phyloP scores from a whole-genome alignment of 2,797 vertebrate species.

The Mycteria americana region DNA sequence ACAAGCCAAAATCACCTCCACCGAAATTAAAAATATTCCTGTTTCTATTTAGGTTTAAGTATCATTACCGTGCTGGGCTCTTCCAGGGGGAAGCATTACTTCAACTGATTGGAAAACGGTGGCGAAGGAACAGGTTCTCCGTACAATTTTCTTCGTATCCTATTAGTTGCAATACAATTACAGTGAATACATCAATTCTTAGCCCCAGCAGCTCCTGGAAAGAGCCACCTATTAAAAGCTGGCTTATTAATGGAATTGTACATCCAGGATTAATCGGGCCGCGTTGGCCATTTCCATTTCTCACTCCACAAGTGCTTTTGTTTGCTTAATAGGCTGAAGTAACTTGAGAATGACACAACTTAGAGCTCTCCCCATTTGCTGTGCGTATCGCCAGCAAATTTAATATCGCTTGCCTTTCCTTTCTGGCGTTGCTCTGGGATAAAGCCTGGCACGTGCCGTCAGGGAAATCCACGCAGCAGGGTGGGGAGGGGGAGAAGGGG shows the following conservation, averaged over 20 bases:
- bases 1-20: background rate
- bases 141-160: constrained; percentile 77
- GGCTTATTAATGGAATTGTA: constrained; percentile 81
- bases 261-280: constrained; percentile 79
- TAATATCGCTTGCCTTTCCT: constrained; percentile 52
- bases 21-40: background rate
- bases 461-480: background rate
- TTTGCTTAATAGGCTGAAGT: constrained; percentile 81
- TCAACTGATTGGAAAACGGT: constrained; percentile 74
- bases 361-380: constrained; percentile 70
- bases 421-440: background rate
- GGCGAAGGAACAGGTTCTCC: constrained; percentile 69
- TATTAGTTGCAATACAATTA: constrained; percentile 81
- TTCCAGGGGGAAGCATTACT: constrained; percentile 72
- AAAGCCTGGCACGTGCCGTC: constrained; percentile 28
- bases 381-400: constrained; percentile 56
- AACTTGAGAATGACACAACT: constrained; percentile 78
- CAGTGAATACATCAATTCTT: constrained; percentile 77
- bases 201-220: constrained; percentile 71
- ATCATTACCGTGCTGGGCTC: constrained; percentile 31
- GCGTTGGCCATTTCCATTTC: constrained; percentile 77
- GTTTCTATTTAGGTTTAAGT: constrained; percentile 7
- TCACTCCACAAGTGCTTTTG: constrained; percentile 81
- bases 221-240: constrained; percentile 76
- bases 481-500: background rate